Base-by-base conservation (phyloP, 2,797 vertebrate species). In the Ctenosaura bakeri region DNA sequence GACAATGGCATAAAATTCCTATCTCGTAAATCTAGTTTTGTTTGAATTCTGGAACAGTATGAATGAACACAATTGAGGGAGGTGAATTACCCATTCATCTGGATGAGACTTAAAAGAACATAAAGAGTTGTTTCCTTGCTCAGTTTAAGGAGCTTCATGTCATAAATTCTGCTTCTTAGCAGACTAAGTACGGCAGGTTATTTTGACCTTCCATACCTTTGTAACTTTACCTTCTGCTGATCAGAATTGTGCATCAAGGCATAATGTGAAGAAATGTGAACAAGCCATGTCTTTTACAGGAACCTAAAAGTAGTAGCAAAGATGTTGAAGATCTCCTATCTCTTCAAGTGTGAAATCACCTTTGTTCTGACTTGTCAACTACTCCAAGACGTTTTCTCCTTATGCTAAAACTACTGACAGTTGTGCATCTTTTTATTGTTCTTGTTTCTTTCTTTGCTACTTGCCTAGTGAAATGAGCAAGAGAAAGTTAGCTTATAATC, bases 201-300 rank as follows among this genome's bases (percentile, higher is more conserved):
- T 81, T 32, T 14, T 10, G 54, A 52, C 46, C n/a, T 88, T 64
- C 1, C 6, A 69, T 26, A 69, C 22, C 6, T 8, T n/a, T 83
- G 38, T 32, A 59, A 80, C 1, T 10, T 42, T 42, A 59, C 50
- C 29, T 64, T 89, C 71, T 52, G 0, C 26, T 83, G 71, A 50
- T 81, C 62, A 38, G 12, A 7, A 81, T 56, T 59, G 52, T 89
- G 56, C 29, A 56, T 64, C 20, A 24, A 56, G 46, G 35, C 59
- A 62, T 85, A 77, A 84, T 83, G 24, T 76, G 42, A 24, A 35
- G 32, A 84, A 46, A 20, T 77, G 42, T 77, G 66, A 88, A 42
- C 35, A 18, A 56, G 1, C 4, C 2, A 20, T 8, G 50, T 54
- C 12, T 62, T 79, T 87, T 35, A 35, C 22, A 64, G n/a, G 22